Conservation (phyloP, 2,888 invertebrate species). For the Shargacucullia verbasci region DNA sequence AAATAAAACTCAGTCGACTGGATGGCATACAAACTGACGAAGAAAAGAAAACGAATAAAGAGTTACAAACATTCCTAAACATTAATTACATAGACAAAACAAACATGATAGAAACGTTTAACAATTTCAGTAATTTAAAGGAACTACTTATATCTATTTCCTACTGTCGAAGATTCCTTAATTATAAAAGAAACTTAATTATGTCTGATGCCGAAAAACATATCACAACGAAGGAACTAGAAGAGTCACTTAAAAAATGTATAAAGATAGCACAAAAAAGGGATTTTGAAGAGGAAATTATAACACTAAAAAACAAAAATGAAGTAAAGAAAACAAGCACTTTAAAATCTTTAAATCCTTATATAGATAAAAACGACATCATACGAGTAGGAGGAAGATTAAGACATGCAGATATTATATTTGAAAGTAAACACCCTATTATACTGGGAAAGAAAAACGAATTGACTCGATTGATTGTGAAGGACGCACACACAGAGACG, state of each 20-base stretch:
- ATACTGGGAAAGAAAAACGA: constrained; percentile 12
- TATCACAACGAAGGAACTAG: constrained; percentile 8
- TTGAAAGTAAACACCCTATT: constrained; percentile 11
- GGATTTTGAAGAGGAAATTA: constrained; percentile 10
- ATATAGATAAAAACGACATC: neutral
- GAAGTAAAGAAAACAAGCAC: constrained; percentile 11
- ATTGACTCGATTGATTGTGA: constrained; percentile 6
- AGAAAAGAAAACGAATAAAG: constrained; percentile 12
- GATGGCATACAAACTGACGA: constrained; percentile 6
- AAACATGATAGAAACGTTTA: constrained; percentile 6
- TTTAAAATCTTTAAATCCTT: constrained; percentile 12
- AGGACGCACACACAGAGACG: constrained; percentile 10
- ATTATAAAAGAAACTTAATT: constrained; percentile 6
- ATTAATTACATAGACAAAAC: too few relatives aligned
- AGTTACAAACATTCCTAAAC: too few relatives aligned
- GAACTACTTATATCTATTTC: too few relatives aligned
- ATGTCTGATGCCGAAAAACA: too few relatives aligned
- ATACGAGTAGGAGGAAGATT: constrained; percentile 16
- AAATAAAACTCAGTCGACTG: constrained; percentile 11
- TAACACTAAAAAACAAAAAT: constrained; percentile 11
- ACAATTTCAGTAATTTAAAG: constrained; percentile 1
- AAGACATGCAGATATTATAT: constrained; percentile 11
- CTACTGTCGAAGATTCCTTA: constrained; percentile 14
- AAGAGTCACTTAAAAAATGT: constrained; percentile 18
- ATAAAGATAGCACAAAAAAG: constrained; percentile 2